Percentiles rank a stretch among this genome's conserved stretches.
Conservation (phyloP, 2,888 invertebrate species). For the Idaea aversata region DNA sequence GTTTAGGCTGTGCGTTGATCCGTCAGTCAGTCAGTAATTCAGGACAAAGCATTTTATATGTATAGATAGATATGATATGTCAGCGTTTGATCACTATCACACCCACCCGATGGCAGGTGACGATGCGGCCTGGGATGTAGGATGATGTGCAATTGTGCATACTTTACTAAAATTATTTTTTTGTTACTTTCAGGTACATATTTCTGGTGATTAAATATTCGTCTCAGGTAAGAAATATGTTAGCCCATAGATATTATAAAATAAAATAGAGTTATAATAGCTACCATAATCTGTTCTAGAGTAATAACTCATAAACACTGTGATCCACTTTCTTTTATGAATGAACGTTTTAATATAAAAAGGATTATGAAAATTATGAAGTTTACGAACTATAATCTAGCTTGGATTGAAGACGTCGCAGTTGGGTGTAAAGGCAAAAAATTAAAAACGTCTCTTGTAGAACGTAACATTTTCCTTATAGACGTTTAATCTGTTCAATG, state of each 20-base stretch:
- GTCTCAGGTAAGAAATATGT: background rate
- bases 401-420: conserved; percentile 19
- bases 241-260: background rate
- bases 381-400: conserved; percentile 20
- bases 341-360: background rate
- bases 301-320: background rate
- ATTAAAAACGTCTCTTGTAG: conserved; percentile 34
- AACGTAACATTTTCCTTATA: conserved; percentile 50
- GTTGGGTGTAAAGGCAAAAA: conserved; percentile 7
- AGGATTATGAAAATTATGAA: background rate
- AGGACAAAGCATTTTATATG: too few species aligned
- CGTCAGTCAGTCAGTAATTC: too few species aligned
- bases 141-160: background rate
- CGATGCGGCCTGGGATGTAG: background rate
- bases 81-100: too few species aligned
- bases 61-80: too few species aligned
- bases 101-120: too few species aligned
- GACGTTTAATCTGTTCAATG: conserved; percentile 70
- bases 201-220: background rate
- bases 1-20: too few species aligned
- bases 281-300: background rate
- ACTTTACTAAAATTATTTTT: background rate
- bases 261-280: background rate
- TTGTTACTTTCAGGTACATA: background rate
- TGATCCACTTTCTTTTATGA: background rate